phyloP scores from a whole-genome alignment of 2,797 vertebrate genomes.

The Steatocranus sp. region DNA sequence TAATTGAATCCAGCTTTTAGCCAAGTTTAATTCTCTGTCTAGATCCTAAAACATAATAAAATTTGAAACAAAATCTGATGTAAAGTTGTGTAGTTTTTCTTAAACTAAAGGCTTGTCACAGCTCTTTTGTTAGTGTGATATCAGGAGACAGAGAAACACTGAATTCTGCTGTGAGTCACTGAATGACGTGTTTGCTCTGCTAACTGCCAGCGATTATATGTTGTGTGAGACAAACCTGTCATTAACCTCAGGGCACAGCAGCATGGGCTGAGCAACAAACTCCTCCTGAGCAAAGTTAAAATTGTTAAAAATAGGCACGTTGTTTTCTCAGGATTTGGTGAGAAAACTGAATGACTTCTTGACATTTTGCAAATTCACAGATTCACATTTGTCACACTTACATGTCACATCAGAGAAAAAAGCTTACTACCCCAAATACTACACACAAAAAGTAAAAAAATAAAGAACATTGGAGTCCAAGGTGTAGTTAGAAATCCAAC shows the following conservation, averaged over 20 bases:
- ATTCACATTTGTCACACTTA: background rate
- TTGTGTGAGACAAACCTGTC: constrained; percentile 48
- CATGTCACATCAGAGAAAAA: background rate
- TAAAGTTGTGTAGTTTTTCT: background rate
- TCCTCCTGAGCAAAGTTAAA: background rate
- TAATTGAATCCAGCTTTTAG: background rate
- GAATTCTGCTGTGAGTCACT: constrained; percentile 31
- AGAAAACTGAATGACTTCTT: background rate
- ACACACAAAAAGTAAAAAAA: background rate
- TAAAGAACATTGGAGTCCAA: background rate
- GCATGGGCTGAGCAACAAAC: background rate
- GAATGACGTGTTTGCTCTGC: constrained; percentile 39
- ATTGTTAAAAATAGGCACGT: background rate
- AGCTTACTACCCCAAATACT: background rate
- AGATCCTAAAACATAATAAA: background rate
- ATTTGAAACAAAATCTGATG: background rate
- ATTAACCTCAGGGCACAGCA: constrained; percentile 37
- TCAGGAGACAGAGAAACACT: background rate
- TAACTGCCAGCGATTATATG: constrained; percentile 53
- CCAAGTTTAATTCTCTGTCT: background rate
- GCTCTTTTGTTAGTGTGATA: background rate
- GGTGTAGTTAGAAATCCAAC: background rate
- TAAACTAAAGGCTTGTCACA: background rate
- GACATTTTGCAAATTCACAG: background rate
- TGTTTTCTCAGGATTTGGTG: background rate